phyloP scores from a whole-genome alignment of 2,797 vertebrate species.

The Sternarchorhynchus goeldii region DNA sequence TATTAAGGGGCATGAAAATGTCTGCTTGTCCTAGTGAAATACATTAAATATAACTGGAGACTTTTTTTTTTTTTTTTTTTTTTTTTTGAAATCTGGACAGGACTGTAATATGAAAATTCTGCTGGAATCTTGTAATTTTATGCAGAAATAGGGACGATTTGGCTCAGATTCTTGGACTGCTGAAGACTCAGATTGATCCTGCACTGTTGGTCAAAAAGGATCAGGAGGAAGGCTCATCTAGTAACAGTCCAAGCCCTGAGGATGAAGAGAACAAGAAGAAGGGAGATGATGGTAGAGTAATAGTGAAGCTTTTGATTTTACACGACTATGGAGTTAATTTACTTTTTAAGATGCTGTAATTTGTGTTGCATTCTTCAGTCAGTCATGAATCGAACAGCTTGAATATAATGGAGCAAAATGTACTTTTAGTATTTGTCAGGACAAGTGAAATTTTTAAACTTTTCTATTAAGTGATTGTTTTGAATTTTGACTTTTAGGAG shows the following conservation, averaged over 20 bases:
- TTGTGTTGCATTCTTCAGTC: not conserved
- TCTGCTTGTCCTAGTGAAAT: not conserved
- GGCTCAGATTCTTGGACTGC: constrained; percentile 88
- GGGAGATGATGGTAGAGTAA: constrained; percentile 47
- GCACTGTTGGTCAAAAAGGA: constrained; percentile 81
- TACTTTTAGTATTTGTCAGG: not conserved
- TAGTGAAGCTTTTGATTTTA: constrained; percentile 31
- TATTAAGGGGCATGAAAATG: not conserved
- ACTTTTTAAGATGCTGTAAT: too few relatives aligned
- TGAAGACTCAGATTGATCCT: constrained; percentile 97
- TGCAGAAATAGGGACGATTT: constrained; percentile 89
- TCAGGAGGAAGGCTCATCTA: constrained; percentile 75
- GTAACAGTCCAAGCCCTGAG: constrained; percentile 76
- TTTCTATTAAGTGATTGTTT: not conserved
- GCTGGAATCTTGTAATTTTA: not conserved
- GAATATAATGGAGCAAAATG: not conserved
- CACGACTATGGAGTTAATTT: not conserved
- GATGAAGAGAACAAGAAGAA: constrained; percentile 66
- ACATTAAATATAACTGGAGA: not conserved
- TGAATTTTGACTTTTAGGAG: constrained; percentile 22
- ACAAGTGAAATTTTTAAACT: not conserved
- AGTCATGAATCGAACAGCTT: not conserved
- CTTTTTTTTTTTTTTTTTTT: too few relatives aligned
- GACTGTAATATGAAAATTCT: not conserved
- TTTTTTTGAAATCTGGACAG: too few relatives aligned